Percentiles rank a stretch among this genome's conserved stretches.
These are phyloP conservation scores for Coranthus polyacanthus DNA, from an alignment of 2,797 vertebrate species.

Conservation along the genomic window DNA sequence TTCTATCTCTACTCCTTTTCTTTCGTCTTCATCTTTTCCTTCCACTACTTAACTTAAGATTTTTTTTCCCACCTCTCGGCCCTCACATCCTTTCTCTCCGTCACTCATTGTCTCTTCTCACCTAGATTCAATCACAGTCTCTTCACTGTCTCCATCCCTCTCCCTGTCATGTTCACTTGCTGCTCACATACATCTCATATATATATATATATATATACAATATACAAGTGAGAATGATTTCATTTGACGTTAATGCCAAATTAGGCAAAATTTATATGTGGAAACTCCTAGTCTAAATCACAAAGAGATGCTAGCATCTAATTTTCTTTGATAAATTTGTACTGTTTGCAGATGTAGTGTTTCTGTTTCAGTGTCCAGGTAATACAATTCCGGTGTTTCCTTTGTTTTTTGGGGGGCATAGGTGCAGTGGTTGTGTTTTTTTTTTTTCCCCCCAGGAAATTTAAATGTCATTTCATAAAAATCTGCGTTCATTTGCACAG, in stretches of 20 bases:
- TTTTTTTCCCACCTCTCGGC: too few relatives aligned
- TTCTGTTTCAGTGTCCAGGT: too few relatives aligned
- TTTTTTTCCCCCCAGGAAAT: too few relatives aligned
- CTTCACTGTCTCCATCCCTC: constrained; percentile 21
- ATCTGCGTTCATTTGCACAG: too few relatives aligned
- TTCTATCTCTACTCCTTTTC: constrained; percentile 6
- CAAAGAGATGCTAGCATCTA: background rate
- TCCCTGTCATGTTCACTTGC: constrained; percentile 12
- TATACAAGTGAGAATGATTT: background rate
- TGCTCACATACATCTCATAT: background rate
- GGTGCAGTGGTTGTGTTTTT: background rate
- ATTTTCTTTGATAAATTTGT: background rate
- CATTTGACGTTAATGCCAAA: background rate
- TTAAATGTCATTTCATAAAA: too few relatives aligned
- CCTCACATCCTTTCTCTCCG: background rate
- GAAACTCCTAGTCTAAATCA: background rate
- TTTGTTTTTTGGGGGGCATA: too few relatives aligned
- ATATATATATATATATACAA: background rate
- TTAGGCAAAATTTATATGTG: background rate
- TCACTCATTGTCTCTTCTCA: constrained; percentile 1
- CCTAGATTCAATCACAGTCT: constrained; percentile 9
- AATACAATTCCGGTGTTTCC: too few relatives aligned
- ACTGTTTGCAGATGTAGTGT: background rate
- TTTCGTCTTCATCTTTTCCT: constrained; percentile 12
- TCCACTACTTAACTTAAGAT: constrained; percentile 3